Percentiles rank a stretch among this genome's conserved stretches.
Conservation (phyloP, 2,797 vertebrate species). For the Syngnathus rostellatus region DNA sequence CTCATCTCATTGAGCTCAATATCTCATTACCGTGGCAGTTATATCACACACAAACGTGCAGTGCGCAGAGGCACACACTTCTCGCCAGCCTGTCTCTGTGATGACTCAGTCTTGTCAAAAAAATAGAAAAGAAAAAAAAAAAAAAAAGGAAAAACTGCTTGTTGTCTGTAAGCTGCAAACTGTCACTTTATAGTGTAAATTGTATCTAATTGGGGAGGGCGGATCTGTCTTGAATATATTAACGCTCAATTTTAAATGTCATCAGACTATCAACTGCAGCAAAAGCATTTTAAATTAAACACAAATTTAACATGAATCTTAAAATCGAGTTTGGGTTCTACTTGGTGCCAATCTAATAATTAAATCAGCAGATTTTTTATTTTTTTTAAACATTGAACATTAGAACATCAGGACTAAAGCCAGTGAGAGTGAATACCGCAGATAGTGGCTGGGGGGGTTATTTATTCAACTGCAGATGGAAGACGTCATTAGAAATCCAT, state of each 20-base stretch:
- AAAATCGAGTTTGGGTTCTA: not conserved
- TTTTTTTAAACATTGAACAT: not conserved
- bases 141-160: not conserved
- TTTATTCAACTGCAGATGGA: not conserved
- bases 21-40: conserved; percentile 16
- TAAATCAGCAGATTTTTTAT: not conserved
- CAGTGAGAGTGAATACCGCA: not conserved
- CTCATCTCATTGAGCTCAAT: conserved; percentile 15
- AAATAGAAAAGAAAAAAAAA: conserved; percentile 15
- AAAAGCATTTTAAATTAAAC: not conserved
- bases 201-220: not conserved
- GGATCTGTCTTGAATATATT: not conserved
- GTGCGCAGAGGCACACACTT: conserved; percentile 10
- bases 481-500: not conserved
- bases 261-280: not conserved
- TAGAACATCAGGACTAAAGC: not conserved
- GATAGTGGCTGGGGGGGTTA: not conserved
- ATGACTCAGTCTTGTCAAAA: conserved; percentile 33
- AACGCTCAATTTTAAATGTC: not conserved
- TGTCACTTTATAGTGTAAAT: not conserved
- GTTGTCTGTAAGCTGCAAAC: not conserved
- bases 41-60: conserved; percentile 13
- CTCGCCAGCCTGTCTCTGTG: conserved; percentile 18
- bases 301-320: not conserved
- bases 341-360: not conserved